Evolutionary conservation across 2,888 invertebrate genomes (phyloP), one percentile per base, ranked within the genome.

Genomic region (Platycnemis pennipes): DNA sequence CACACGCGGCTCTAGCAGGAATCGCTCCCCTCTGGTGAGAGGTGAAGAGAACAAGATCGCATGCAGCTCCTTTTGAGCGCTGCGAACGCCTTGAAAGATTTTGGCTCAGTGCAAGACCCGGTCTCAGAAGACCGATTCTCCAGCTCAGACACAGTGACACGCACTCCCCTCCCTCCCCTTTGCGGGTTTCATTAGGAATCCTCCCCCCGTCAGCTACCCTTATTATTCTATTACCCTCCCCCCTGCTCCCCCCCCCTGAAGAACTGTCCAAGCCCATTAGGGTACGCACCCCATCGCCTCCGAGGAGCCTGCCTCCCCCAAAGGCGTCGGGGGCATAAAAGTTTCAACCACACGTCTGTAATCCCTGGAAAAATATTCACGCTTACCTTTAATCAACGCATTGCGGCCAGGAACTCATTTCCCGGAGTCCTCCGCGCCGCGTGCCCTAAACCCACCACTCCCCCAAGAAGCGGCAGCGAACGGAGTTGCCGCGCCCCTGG

Each of bases 261-360:
- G 56, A 91, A 91, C 91, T 91, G 91, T 91, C 91, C 91, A 45
- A 91, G 63, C 44, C 91, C 44, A 91, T 91, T 91, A 91, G 53
- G 53, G 53, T 19, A 13, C 88, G 7, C 89, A 44, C n/a, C 31
- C 31, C 37, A 26, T 37, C 77, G 22, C 37, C 77, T 77, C 77
- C 77, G 37, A 77, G 37, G 77, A 77, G 16, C 31, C 37, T 16
- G 7, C 77, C 37, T 26, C 77, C 77, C 22, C 69, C 77, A 22
- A 5, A 69, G 45, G 89, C 22, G 42, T 37, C 31, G 37, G 37
- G 77, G 13, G 77, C 91, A 45, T 91, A 44, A 91, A 91, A 91
- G 31, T 91, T 91, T 91, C 44, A 46, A 87, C 87, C 87, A n/a
- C 91, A 19, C 91, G 13, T 46, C 46, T n/a, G 45, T 87, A 87